Conservation (phyloP, 1,140 invertebrate genomes). For the Calliphora vicina region DNA sequence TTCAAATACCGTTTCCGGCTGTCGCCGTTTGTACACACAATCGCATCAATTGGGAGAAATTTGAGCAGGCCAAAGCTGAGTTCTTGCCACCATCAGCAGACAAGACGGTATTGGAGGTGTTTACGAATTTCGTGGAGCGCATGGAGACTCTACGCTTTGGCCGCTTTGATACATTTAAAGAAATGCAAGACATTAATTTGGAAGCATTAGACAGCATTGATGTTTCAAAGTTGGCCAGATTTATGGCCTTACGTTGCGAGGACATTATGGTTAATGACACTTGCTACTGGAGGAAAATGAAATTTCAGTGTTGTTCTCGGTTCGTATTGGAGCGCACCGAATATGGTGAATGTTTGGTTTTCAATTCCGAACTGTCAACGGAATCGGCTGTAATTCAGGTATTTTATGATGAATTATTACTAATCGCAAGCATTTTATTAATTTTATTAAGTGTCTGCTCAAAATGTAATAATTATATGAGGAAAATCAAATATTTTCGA, state of each 20-base stretch:
- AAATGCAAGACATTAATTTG: constrained; percentile 51
- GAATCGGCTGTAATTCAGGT: constrained; percentile 34
- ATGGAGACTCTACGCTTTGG: constrained; percentile 51
- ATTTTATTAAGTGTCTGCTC: too few species aligned
- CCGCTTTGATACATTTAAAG: constrained; percentile 37
- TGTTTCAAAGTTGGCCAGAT: constrained; percentile 40
- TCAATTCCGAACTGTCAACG: constrained; percentile 49
- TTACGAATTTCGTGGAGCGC: constrained; percentile 42
- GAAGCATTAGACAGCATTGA: constrained; percentile 48
- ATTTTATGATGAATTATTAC: too few species aligned
- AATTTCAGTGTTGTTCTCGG: constrained; percentile 52
- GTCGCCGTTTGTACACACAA: constrained; percentile 74
- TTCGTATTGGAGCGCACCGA: constrained; percentile 54
- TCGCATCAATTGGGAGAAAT: constrained; percentile 54
- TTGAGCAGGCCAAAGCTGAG: constrained; percentile 48
- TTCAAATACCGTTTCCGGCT: constrained; percentile 73
- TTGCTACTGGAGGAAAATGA: constrained; percentile 46
- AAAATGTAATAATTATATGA: too few species aligned
- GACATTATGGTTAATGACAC: constrained; percentile 44
- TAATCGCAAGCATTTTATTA: too few species aligned
- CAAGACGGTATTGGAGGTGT: constrained; percentile 40
- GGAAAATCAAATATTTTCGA: too few species aligned
- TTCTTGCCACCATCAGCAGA: constrained; percentile 50
- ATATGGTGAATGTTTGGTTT: constrained; percentile 49
- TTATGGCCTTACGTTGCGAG: constrained; percentile 44